phyloP scores from a whole-genome alignment of 1,140 invertebrate species.

The Rhyzopertha dominica region DNA sequence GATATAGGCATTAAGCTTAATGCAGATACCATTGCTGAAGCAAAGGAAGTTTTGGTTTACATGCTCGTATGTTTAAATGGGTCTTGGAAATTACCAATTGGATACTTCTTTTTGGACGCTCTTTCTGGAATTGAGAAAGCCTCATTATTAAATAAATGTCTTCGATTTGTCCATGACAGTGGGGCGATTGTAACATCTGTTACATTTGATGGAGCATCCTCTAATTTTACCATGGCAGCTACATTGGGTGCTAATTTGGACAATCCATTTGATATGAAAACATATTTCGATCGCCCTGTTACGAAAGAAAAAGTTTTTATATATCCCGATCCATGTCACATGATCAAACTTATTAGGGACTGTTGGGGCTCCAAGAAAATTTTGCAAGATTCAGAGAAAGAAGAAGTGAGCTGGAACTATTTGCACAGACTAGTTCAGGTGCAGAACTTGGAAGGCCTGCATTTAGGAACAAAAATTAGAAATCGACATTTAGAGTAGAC shows the following conservation, averaged over 20 bases:
- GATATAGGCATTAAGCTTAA: conserved; percentile 31
- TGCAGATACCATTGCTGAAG: conserved; percentile 28
- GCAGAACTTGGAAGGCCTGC: conserved; percentile 21
- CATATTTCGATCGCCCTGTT: conserved; percentile 25
- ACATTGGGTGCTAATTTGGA: conserved; percentile 28
- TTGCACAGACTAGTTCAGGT: conserved; percentile 20
- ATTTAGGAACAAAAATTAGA: conserved; percentile 22
- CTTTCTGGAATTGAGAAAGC: conserved; percentile 25
- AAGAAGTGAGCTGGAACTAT: conserved; percentile 19
- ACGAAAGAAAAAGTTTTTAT: conserved; percentile 22
- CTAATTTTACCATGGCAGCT: conserved; percentile 28
- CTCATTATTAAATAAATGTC: conserved; percentile 26
- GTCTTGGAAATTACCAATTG: conserved; percentile 40
- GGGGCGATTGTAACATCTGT: conserved; percentile 25
- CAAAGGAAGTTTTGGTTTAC: conserved; percentile 40
- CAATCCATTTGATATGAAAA: conserved; percentile 17
- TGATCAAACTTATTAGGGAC: conserved; percentile 31
- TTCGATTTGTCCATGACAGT: conserved; percentile 23
- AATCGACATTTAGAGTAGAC: conserved; percentile 24
- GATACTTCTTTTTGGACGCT: conserved; percentile 35
- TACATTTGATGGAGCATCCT: conserved; percentile 37
- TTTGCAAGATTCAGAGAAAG: conserved; percentile 10
- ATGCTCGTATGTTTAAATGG: conserved; percentile 35
- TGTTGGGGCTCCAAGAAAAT: conserved; percentile 17
- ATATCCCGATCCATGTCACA: conserved; percentile 27